Evolutionary conservation across 2,797 vertebrate genomes (phyloP), one percentile per base, ranked within the genome.

Genomic region (Tolypeutes matacus): DNA sequence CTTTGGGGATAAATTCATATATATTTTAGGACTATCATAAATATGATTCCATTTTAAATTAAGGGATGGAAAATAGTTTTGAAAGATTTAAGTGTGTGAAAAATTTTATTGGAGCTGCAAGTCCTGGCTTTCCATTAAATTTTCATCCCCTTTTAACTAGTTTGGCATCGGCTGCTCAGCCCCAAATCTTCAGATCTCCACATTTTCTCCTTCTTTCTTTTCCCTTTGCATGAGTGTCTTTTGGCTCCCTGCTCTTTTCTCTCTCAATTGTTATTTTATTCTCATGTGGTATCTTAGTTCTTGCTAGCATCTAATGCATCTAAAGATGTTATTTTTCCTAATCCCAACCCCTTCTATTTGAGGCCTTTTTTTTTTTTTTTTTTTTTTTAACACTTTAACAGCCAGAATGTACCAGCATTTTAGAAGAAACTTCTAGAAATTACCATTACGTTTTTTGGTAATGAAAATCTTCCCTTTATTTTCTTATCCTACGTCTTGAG

Each of bases 371-470:
- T 46, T 46, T 5, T 46, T 46, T 46, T 29, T 21, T 36, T 64
- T 75, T 25, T 58, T 69, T 49, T 18, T 23, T 82, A 18, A 56
- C 29, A 39, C 23, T 20, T 77, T 60, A 42, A 86, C 78, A 85
- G 4, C 88, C 78, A 73, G 1, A 42, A 67, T 70, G 53, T 64
- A 69, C n/a, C 56, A 46, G 39, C 3, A 58, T 7, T 69, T 81
- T 39, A 34, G 76, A 91, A 86, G 58, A 92, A n/a, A 36, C 6
- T 0, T 86, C 21, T 65, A 75, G 53, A 89, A 82, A 75, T 51
- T 23, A 39, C 39, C 67, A 60, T 56, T 36, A 72, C 5, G 58
- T 93, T 67, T 94, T 88, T 31, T 53, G n/a, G n/a, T 77, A 58
- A 34, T 34, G 4, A 58, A 53, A n/a, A n/a, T 25, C 13, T 73